Evolutionary conservation across 2,797 vertebrate species (phyloP).

Genomic region (Sphenodon punctatus): DNA sequence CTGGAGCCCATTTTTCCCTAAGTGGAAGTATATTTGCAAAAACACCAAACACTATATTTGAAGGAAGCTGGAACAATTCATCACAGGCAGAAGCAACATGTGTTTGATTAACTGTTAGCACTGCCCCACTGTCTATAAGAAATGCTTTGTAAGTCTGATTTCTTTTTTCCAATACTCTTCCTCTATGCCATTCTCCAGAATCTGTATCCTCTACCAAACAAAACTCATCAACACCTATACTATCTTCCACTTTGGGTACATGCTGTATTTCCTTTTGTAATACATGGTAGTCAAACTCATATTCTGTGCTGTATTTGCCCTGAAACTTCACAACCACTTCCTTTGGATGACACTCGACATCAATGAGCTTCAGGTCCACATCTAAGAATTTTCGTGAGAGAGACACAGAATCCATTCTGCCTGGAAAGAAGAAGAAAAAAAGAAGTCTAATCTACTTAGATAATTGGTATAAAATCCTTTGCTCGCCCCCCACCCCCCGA

Average conservation of each 20-base stretch:
- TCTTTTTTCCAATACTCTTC: conserved; percentile 82
- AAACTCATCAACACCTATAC: conserved; percentile 76
- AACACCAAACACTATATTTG: conserved; percentile 86
- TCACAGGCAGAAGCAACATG: conserved; percentile 79
- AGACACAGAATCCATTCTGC: conserved; percentile 67
- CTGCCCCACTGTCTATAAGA: conserved; percentile 85
- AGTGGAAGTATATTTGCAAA: conserved; percentile 87
- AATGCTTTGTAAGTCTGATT: conserved; percentile 77
- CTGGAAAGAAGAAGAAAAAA: too few species aligned
- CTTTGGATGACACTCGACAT: conserved; percentile 81
- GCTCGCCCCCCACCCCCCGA: too few species aligned
- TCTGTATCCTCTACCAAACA: conserved; percentile 88
- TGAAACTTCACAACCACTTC: conserved; percentile 87
- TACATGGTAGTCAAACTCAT: conserved; percentile 90
- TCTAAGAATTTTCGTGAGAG: conserved; percentile 62
- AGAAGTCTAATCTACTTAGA: too few species aligned
- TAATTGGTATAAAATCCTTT: too few species aligned
- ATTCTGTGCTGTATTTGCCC: conserved; percentile 77
- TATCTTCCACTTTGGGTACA: conserved; percentile 74
- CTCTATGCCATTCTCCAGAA: conserved; percentile 87
- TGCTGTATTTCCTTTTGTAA: conserved; percentile 88
- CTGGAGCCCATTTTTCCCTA: conserved; percentile 74
- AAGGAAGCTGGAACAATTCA: conserved; percentile 85
- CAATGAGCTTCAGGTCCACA: conserved; percentile 84
- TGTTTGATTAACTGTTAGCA: conserved; percentile 73